Conservation (phyloP, 2,888 invertebrate species). For the Stenchaetothrips biformis region DNA sequence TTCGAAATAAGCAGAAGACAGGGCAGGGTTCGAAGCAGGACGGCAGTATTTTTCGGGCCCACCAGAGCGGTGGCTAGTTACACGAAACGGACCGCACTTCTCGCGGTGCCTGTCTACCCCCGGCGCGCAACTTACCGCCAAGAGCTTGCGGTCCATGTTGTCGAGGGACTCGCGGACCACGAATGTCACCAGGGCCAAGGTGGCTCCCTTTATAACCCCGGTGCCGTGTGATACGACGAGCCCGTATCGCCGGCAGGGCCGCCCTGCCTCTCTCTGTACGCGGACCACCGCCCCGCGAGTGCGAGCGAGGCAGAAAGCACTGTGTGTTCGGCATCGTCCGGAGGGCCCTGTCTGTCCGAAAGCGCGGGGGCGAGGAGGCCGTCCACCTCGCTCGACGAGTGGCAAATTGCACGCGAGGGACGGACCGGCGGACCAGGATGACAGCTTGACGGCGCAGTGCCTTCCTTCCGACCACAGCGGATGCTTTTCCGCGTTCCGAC, state of each 20-base stretch:
- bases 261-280: background rate
- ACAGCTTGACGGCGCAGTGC: too few relatives aligned
- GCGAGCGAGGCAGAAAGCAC: background rate
- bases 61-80: background rate
- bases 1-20: too few relatives aligned
- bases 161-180: background rate
- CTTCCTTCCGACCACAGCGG: too few relatives aligned
- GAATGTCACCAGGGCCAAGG: background rate
- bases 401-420: too few relatives aligned
- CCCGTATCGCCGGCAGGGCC: background rate
- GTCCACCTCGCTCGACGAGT: too few relatives aligned
- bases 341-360: too few relatives aligned
- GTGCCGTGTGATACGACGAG: background rate
- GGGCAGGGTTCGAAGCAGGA: too few relatives aligned
- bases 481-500: too few relatives aligned
- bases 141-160: slow-evolving; percentile 4
- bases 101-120: background rate
- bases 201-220: background rate
- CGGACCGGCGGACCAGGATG: too few relatives aligned
- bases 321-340: too few relatives aligned
- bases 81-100: background rate
- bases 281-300: background rate
- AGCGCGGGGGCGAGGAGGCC: too few relatives aligned
- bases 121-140: background rate
- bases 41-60: too few relatives aligned